Conservation (phyloP, 1,140 invertebrate genomes). For the Eupristina koningsbergeri region DNA sequence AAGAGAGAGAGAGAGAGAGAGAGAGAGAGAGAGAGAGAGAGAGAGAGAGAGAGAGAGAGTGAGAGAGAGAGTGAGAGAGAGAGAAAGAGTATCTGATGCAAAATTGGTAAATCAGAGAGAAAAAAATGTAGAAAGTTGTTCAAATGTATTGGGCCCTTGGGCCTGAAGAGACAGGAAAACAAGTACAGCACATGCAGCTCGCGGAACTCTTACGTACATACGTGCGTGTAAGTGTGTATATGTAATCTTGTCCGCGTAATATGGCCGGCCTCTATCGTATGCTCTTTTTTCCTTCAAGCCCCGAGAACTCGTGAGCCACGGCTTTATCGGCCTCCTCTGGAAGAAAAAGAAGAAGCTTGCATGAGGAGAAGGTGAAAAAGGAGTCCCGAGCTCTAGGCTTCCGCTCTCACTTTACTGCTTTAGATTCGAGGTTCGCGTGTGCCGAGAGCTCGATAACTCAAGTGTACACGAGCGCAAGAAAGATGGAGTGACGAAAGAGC, state of each 20-base stretch:
- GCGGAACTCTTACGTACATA: constrained; percentile 17
- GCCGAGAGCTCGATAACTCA: constrained; percentile 40
- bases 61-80: too few relatives aligned
- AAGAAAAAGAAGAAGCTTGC: constrained; percentile 4
- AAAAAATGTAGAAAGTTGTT: background rate
- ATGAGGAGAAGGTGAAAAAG: background rate
- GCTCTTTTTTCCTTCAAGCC: background rate
- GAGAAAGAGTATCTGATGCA: background rate
- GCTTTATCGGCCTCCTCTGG: background rate
- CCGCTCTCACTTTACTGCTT: background rate
- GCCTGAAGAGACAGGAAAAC: background rate
- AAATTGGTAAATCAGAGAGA: background rate
- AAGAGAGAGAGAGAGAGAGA: too few relatives aligned
- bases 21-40: too few relatives aligned
- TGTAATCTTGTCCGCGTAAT: constrained; percentile 44
- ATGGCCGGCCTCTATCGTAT: constrained; percentile 45
- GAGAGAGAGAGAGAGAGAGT: too few relatives aligned
- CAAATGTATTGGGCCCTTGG: background rate
- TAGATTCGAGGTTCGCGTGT: background rate
- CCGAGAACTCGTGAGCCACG: constrained; percentile 2
- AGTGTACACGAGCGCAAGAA: constrained; percentile 41
- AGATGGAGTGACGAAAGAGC: constrained; percentile 23
- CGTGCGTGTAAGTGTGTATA: constrained; percentile 27
- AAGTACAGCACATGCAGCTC: constrained; percentile 26
- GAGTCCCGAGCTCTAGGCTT: background rate